Evolutionary conservation across 2,113 vertebrate species (phyloP).

Genomic region (Myotis davidii): DNA sequence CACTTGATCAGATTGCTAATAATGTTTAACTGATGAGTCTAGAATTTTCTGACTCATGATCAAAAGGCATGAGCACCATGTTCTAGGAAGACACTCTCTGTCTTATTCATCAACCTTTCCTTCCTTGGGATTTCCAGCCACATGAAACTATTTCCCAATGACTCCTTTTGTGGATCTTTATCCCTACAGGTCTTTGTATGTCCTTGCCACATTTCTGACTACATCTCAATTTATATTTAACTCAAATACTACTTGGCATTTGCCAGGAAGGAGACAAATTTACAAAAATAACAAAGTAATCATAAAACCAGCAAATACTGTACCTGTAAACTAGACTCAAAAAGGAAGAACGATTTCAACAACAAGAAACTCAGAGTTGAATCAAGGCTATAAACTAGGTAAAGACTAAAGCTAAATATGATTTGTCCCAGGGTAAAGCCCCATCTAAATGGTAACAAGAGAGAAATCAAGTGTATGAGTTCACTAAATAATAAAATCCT

Average conservation of each 20-base stretch:
- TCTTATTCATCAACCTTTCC: background rate
- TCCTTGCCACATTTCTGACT: background rate
- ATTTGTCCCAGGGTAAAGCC: background rate
- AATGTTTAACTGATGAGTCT: background rate
- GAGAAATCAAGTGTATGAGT: background rate
- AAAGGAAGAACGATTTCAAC: background rate
- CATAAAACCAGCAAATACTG: slow-evolving; percentile 11
- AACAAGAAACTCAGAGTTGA: background rate
- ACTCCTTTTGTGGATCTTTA: background rate
- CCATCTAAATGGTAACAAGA: background rate
- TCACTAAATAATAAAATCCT: background rate
- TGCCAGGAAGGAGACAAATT: background rate
- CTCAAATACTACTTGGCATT: slow-evolving; percentile 16
- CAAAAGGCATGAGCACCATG: background rate
- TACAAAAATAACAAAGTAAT: background rate
- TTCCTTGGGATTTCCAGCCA: background rate
- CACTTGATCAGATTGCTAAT: background rate
- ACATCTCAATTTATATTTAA: background rate
- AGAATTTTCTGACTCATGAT: background rate
- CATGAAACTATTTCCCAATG: background rate
- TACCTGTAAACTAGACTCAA: background rate
- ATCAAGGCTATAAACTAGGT: background rate
- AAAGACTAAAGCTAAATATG: background rate
- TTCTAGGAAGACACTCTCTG: background rate
- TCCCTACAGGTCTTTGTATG: background rate